Evolutionary conservation across 2,888 invertebrate species (phyloP), one percentile per base, ranked within the genome.

Genomic region (Himalopsyche kuldschensis): DNA sequence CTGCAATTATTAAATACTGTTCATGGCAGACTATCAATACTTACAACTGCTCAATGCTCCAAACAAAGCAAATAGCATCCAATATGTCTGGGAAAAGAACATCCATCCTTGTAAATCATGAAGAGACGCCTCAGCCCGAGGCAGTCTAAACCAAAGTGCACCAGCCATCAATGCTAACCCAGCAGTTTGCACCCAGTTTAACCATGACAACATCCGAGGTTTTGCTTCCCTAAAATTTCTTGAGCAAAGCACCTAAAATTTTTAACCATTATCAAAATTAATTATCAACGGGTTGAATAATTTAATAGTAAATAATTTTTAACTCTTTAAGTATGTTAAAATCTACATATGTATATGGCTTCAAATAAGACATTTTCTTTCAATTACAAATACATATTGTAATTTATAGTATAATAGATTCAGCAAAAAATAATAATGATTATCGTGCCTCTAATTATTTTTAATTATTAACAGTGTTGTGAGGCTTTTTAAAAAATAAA

Each of bases 71-170:
- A 95, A 95, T 84, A 96, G 91, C 94, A 95, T 96, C 96, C 96
- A 96, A 88, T 96, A 96, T 31, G 95, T 95, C 79, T 95, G 95
- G 84, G 95, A 95, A 90, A 96, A 96, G 89, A 96, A 96, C 94
- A 96, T 94, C 95, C 95, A 95, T 77, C 96, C 96, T 89, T 95
- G 95, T 85, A 96, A 93, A 89, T 96, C 96, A 87, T 95, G 94
- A 82, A 96, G 90, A 15, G 94, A 94, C 87, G 94, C 94, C 89
- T 96, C 96, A 55, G 93, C 93, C 83, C 96, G 91, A n/a, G 95
- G 94, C 87, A 96, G 90, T 88, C 95, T 94, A 88, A 95, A 95
- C 96, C 96, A 96, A 79, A 96, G 91, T 35, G 95, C 91, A 15
- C 96, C 96, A 0, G 95, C 94, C 90, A 96, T 92, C 85, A 95